These are phyloP conservation scores for Globicephala melas DNA, from an alignment of 2,113 vertebrate species.

Conservation along the genomic window DNA sequence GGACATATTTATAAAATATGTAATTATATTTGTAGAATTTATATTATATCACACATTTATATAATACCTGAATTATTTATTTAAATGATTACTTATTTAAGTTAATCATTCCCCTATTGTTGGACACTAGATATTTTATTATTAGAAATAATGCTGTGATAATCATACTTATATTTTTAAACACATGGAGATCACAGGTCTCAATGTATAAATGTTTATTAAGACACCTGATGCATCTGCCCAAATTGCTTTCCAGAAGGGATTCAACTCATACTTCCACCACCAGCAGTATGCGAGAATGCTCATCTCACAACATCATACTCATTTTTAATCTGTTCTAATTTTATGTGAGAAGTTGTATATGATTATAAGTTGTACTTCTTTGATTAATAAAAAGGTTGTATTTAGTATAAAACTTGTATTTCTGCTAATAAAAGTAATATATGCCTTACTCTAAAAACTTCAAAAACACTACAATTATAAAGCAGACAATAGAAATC, in stretches of 20 bases:
- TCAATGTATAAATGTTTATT: neutral
- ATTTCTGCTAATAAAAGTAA: neutral
- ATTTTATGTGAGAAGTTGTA: neutral
- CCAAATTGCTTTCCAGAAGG: neutral
- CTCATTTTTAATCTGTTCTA: neutral
- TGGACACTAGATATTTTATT: neutral
- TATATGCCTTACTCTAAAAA: neutral
- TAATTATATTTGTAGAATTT: neutral
- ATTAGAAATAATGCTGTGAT: neutral
- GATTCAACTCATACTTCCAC: neutral
- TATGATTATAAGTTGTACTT: neutral
- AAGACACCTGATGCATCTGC: neutral
- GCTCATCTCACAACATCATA: neutral
- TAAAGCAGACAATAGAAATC: neutral
- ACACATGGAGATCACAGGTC: neutral
- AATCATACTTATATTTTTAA: neutral
- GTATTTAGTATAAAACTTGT: neutral
- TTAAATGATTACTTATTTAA: constrained; percentile 6
- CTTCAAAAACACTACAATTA: neutral
- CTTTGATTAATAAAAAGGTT: neutral
- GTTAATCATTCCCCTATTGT: neutral
- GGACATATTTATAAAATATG: neutral
- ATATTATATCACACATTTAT: neutral
- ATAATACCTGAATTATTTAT: neutral
- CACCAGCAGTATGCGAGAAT: neutral